These are phyloP conservation scores for Aythya baeri DNA, from an alignment of 2,113 vertebrate genomes.

Conservation along the genomic window DNA sequence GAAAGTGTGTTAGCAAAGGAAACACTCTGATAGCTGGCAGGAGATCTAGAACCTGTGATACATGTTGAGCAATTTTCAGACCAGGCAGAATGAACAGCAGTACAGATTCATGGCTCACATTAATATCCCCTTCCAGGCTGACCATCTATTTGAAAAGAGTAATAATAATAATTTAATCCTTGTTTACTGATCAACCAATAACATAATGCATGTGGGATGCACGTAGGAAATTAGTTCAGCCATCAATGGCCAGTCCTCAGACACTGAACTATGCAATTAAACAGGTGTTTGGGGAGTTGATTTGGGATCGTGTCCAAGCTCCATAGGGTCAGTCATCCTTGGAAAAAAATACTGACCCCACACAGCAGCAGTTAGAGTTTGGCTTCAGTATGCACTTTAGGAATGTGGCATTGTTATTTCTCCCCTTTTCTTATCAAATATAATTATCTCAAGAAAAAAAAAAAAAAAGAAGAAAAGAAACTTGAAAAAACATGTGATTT, in stretches of 20 bases:
- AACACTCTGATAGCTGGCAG: slow-evolving; percentile 34
- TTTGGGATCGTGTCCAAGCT: slow-evolving; percentile 73
- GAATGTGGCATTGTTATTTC: slow-evolving; percentile 79
- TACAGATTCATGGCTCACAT: slow-evolving; percentile 13
- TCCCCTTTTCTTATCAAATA: slow-evolving; percentile 83
- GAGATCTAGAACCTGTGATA: slow-evolving; percentile 55
- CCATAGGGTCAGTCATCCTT: slow-evolving; percentile 37
- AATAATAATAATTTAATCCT: not conserved
- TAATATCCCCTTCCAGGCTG: not conserved
- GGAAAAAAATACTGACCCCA: slow-evolving; percentile 62
- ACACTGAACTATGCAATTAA: slow-evolving; percentile 75
- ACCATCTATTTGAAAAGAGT: not conserved
- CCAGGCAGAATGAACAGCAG: slow-evolving; percentile 8
- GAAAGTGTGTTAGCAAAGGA: not conserved
- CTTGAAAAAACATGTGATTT: slow-evolving; percentile 83
- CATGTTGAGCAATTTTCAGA: slow-evolving; percentile 59
- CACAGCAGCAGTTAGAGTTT: slow-evolving; percentile 70
- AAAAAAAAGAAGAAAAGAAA: not conserved
- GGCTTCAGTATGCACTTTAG: slow-evolving; percentile 62
- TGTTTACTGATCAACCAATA: not conserved
- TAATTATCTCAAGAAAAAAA: slow-evolving; percentile 70
- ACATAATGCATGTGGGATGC: slow-evolving; percentile 67
- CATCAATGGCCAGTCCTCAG: slow-evolving; percentile 7
- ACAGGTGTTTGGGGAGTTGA: slow-evolving; percentile 83
- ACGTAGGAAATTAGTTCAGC: slow-evolving; percentile 69